Evolutionary conservation across 2,888 invertebrate species (phyloP).

Genomic region (Drosophila hamatofila): DNA sequence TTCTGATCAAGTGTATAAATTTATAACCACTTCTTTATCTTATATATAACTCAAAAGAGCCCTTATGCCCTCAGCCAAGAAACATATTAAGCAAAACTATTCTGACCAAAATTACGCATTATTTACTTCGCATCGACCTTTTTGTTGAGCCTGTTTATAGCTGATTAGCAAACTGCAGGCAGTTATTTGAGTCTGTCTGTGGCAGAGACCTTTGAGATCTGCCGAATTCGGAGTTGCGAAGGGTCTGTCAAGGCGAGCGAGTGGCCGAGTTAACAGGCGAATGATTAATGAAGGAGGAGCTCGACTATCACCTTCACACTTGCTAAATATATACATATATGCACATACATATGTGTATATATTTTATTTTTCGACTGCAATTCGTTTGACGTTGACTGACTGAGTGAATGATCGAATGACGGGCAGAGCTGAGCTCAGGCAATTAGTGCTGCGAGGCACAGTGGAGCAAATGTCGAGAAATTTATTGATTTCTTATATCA

Average conservation of each 20-base stretch:
- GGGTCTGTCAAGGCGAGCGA: slow-evolving; percentile 68
- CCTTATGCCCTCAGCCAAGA: background rate
- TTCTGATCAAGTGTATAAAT: background rate
- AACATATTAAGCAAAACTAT: slow-evolving; percentile 12
- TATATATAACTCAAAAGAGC: too few species aligned
- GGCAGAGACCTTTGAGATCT: slow-evolving; percentile 40
- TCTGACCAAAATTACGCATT: slow-evolving; percentile 13
- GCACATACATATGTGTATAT: slow-evolving; percentile 53
- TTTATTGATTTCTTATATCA: background rate
- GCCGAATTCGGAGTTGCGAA: slow-evolving; percentile 41
- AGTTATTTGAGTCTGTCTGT: slow-evolving; percentile 38
- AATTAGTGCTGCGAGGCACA: slow-evolving; percentile 60
- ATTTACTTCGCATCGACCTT: slow-evolving; percentile 10
- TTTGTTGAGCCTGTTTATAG: slow-evolving; percentile 1
- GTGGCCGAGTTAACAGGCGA: slow-evolving; percentile 74
- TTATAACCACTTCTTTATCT: background rate
- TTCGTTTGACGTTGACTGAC: slow-evolving; percentile 62
- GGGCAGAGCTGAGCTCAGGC: slow-evolving; percentile 44
- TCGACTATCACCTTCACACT: slow-evolving; percentile 78
- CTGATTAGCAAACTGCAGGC: slow-evolving; percentile 47
- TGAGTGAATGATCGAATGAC: slow-evolving; percentile 44
- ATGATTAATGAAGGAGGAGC: slow-evolving; percentile 76
- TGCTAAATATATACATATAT: slow-evolving; percentile 67
- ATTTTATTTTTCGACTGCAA: slow-evolving; percentile 62
- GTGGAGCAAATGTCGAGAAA: background rate